Base-by-base conservation (phyloP, 1,140 invertebrate species). In the Camponotus floridanus region DNA sequence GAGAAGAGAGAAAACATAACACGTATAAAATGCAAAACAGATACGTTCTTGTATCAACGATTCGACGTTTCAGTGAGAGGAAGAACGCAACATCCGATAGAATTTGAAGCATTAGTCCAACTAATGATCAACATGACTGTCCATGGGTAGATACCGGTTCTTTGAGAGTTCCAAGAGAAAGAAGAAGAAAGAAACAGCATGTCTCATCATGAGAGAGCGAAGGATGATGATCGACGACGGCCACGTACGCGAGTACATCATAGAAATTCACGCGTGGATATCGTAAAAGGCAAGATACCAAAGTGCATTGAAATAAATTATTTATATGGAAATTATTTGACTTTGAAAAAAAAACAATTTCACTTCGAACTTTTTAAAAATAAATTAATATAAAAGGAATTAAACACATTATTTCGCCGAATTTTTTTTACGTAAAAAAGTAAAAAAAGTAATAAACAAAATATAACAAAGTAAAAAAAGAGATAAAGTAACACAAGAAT, bases 41-140 rank as follows among this genome's bases (percentile, higher is more conserved):
- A 67, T 55, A 78, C 68, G 87, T 86, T 88, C 57, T 39, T 62
- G n/a, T 83, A 86, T 89, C 86, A 89, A 88, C 76, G 84, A 86
- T 86, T 88, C 62, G 87, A 76, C 76, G 62, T 67, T 86, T 85
- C 48, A 89, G 88, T 86, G 87, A 85, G 87, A 83, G 87, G 85
- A 88, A 71, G 86, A 68, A 88, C 76, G 89, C 64, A 87, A 84
- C 57, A n/a, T 13, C 45, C 88, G 91, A 92, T 92, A 92, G 91
- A 92, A 92, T 92, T 92, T 85, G 86, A 92, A 92, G 88, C 86
- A 86, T 93, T 93, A 93, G 92, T 91, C 86, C 81, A 86, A 92
- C 92, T 94, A 93, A 93, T 94, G 92, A 93, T 91, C 90, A 92
- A 93, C 92, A 94, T 90, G 92, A 91, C 91, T 90, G 89, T 88